Base-by-base conservation (phyloP, 2,888 invertebrate species). In the Diarsia mendica region DNA sequence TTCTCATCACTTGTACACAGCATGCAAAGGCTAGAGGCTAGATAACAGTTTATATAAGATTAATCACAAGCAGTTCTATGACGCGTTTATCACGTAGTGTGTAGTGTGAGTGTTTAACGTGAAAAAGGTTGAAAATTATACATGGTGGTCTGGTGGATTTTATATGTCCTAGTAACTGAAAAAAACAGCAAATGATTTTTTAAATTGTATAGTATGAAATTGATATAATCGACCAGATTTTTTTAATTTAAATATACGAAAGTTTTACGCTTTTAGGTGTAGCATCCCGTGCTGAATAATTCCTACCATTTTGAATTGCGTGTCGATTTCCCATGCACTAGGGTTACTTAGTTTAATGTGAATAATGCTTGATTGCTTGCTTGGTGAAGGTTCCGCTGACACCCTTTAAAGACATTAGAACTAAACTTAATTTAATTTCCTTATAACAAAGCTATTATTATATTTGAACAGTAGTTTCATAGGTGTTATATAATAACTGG, bases 401-500 rank as follows among this genome's bases (percentile, higher is more conserved):
- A 39, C 39, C 39, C 55, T 58, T 23, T 58, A 15, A 11, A 58
- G 28, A 15, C 58, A 15, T 58, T 15, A 15, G 4, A 65, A 55
- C 10, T 13, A 18, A n/a, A 64, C 5, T 18, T 23, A 46, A 44
- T 55, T 60, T 18, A 20, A 28, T 61, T 61, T 33, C 67, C 46
- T 6, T 44, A 44, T 1, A 48, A 33, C 23, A 15, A 15, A 20
- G 1, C 0, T 15, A n/a, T 15, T 8, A n/a, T 48, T 39, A 49
- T 70, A 63, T 70, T 58, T 33, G 20, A 61, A 55, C 13, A 66
- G 20, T 20, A 39, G 18, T 51, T 11, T 13, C 28, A 23, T 33
- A 61, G 39, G 33, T 79, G 23, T 65, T 53, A 44, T 55, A 33
- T 28, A 67, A 61, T 74, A 23, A 46, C 28, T 63, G 13, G 48